Base-by-base conservation (phyloP, 2,113 vertebrate species). In the Butorides virescens region DNA sequence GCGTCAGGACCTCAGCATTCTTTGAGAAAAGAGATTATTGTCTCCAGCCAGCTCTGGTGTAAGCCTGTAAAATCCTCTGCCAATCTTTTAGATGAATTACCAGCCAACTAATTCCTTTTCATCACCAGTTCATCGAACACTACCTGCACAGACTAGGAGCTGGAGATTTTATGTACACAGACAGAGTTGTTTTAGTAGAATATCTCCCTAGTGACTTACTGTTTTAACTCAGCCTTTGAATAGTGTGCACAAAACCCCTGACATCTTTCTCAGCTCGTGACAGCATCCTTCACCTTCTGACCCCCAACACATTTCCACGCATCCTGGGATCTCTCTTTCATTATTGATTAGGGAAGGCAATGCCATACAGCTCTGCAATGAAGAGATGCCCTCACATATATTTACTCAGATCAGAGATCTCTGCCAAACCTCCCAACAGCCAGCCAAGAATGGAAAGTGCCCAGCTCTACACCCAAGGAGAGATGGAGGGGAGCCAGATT, bases 21-120 rank as follows among this genome's bases (percentile, higher is more conserved):
- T 97, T 95, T 4, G 0, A 93, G 92, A 95, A 95, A 97, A 95
- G 92, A 95, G 91, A 95, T 97, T 93, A 93, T 97, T 95, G 89
- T 97, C 96, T 95, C 95, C 89, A 95, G 96, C 96, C 94, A 94
- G 95, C 91, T 92, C 90, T 93, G 85, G 80, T 95, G 94, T 93
- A 95, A 97, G 96, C 94, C 77, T 95, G 85, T 42, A 96, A 97
- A 96, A 95, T 96, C 87, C 95, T 96, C 94, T 97, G 96, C 96
- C 94, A 97, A 95, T 97, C 96, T 97, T 95, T 93, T 88, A 95
- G 93, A 97, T 90, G 94, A 97, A 97, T 97, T 96, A 95, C 95
- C 63, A 89, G 91, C 96, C 96, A 96, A 73, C 91, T 95, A 89
- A 95, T 91, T 96, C 84, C 71, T 95, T 97, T 95, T 97, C 96